These are phyloP conservation scores for Baccha elongata DNA, from an alignment of 2,888 invertebrate genomes.

Conservation along the genomic window DNA sequence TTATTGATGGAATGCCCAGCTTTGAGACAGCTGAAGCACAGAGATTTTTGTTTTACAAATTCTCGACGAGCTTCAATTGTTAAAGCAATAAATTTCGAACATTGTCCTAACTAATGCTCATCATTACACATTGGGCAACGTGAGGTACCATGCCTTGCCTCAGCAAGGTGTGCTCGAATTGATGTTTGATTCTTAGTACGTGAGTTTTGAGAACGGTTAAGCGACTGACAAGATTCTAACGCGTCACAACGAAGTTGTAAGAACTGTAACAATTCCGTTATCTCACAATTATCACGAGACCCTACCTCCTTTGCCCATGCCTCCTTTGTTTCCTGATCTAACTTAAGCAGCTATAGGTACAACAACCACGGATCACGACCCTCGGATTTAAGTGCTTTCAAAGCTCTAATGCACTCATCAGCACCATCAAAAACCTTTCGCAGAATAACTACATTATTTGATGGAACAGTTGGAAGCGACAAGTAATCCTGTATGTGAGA, in stretches of 20 bases:
- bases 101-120: neutral
- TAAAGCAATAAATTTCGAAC: neutral
- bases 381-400: neutral
- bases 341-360: neutral
- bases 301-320: no score
- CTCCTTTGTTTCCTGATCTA: no score
- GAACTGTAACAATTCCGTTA: neutral
- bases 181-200: neutral
- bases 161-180: neutral
- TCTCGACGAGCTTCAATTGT: neutral
- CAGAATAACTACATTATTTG: no score
- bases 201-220: neutral
- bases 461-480: no score
- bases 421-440: no score
- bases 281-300: no score
- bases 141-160: neutral
- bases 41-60: neutral
- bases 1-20: conserved; percentile 11
- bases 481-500: no score
- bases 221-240: no score
- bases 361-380: neutral
- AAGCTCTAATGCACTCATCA: no score
- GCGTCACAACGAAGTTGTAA: no score
- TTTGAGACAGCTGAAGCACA: conserved; percentile 24
- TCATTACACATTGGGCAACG: neutral